Conservation (phyloP, 2,113 vertebrate genomes). For the Elephantulus edwardii region DNA sequence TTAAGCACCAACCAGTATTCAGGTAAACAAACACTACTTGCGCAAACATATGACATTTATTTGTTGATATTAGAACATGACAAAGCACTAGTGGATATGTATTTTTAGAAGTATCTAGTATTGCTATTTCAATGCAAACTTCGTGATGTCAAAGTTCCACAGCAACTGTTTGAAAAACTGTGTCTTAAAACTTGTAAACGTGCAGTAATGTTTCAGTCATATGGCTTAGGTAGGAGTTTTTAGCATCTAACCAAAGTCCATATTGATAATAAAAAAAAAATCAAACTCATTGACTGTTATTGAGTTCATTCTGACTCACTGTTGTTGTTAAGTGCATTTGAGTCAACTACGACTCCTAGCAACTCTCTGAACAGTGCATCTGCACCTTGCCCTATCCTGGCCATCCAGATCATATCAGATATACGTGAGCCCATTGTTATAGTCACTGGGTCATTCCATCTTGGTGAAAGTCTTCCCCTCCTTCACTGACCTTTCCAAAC, state of each 20-base stretch:
- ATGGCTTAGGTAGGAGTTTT: background rate
- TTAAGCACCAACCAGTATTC: constrained; percentile 18
- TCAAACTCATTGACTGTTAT: background rate
- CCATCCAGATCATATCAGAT: too few species aligned
- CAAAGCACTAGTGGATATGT: background rate
- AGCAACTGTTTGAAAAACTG: background rate
- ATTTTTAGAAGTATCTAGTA: constrained; percentile 28
- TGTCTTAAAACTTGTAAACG: constrained; percentile 18
- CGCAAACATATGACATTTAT: background rate
- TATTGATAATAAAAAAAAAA: background rate
- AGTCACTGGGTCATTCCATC: too few species aligned
- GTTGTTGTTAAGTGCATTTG: too few species aligned
- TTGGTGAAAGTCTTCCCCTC: too few species aligned
- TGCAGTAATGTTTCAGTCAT: background rate
- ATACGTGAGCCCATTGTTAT: too few species aligned
- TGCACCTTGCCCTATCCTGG: too few species aligned
- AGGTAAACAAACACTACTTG: constrained; percentile 35
- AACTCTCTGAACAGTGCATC: too few species aligned
- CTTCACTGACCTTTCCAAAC: too few species aligned
- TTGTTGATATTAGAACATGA: constrained; percentile 48
- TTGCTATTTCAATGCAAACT: background rate
- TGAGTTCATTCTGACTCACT: background rate
- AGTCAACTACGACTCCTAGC: too few species aligned
- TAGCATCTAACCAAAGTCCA: background rate
- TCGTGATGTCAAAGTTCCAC: constrained; percentile 16